Percentiles rank a stretch among this genome's conserved stretches.
These are phyloP conservation scores for Nothocercus nigrocapillus DNA, from an alignment of 2,113 vertebrate genomes.

Conservation along the genomic window DNA sequence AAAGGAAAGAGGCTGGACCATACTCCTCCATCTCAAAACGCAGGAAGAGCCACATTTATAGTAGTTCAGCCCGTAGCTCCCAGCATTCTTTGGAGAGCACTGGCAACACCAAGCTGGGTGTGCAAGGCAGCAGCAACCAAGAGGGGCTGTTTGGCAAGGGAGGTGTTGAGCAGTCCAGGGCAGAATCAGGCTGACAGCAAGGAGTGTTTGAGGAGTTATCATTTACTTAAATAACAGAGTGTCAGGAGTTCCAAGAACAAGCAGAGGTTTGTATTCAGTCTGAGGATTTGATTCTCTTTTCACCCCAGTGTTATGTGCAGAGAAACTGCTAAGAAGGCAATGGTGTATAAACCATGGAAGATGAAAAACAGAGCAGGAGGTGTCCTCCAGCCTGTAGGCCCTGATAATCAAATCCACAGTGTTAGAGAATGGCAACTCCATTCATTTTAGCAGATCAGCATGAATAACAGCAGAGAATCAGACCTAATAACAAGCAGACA, in stretches of 20 bases:
- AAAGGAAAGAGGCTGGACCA: background rate
- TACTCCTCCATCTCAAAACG: background rate
- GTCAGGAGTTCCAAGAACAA: background rate
- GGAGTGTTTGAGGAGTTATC: background rate
- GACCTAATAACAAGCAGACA: background rate
- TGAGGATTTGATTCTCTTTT: slow-evolving; percentile 32
- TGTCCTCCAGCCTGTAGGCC: background rate
- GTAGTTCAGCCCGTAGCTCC: background rate
- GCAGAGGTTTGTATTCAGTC: background rate
- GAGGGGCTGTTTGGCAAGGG: background rate
- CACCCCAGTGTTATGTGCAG: background rate
- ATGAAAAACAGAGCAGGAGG: slow-evolving; percentile 5
- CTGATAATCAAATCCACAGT: background rate
- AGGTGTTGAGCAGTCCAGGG: background rate
- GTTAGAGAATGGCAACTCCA: background rate
- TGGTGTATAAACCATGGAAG: background rate
- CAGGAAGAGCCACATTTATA: background rate
- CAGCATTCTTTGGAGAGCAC: background rate
- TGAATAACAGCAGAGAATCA: background rate
- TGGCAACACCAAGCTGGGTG: background rate
- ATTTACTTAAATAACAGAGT: background rate
- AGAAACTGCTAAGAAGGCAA: background rate
- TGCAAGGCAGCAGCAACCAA: background rate
- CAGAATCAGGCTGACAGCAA: background rate
- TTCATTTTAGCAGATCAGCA: background rate